A percentile compares a stretch with the other conserved stretches of the same genome.
phyloP scores from a whole-genome alignment of 2,888 invertebrate genomes.

The Tachina lurida region DNA sequence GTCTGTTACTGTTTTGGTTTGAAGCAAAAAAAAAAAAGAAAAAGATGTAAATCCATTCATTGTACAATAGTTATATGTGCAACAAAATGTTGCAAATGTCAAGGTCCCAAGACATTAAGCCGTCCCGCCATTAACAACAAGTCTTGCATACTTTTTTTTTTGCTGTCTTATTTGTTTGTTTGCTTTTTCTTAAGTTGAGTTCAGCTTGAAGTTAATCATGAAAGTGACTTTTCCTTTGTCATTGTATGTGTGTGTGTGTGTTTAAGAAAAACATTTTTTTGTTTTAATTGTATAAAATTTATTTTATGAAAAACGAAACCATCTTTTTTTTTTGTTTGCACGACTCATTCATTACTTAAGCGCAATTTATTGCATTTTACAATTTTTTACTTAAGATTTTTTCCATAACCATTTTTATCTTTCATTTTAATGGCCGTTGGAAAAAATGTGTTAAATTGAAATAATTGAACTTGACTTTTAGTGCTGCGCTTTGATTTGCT shows the following conservation, averaged over 20 bases:
- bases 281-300: conserved; percentile 19
- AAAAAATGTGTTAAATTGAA: conserved; percentile 12
- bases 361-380: conserved; percentile 38
- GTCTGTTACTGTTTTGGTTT: conserved; percentile 11
- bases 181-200: conserved; percentile 28
- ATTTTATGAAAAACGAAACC: conserved; percentile 50
- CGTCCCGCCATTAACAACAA: conserved; percentile 51
- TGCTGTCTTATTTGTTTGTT: background rate
- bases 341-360: conserved; percentile 24
- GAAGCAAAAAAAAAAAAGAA: background rate
- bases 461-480: conserved; percentile 44
- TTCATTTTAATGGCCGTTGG: background rate
- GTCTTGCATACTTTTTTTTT: conserved; percentile 1
- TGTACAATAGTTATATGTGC: conserved; percentile 27
- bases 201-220: conserved; percentile 36
- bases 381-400: conserved; percentile 12
- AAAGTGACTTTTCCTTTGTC: conserved; percentile 68
- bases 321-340: conserved; percentile 27
- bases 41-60: conserved; percentile 32
- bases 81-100: conserved; percentile 70
- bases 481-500: background rate
- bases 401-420: background rate
- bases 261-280: background rate
- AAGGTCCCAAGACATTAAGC: conserved; percentile 65
- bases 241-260: conserved; percentile 23